phyloP scores from a whole-genome alignment of 2,113 vertebrate species.

The Hypocryptadius cinnamomeus region DNA sequence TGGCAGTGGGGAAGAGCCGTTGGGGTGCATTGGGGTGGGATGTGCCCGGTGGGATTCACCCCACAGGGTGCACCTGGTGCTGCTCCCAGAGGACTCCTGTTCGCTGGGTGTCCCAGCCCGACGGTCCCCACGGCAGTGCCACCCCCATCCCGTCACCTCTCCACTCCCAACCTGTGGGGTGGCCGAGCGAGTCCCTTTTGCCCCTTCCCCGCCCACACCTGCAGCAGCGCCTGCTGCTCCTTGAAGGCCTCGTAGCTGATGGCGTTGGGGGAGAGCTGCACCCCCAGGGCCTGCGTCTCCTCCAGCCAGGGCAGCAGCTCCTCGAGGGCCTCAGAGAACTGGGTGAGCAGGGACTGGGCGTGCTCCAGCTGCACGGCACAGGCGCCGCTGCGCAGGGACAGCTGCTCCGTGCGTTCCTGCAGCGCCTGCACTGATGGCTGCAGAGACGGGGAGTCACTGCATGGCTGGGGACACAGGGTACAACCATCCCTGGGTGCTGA shows the following conservation, averaged over 20 bases:
- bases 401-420: slow-evolving; percentile 70
- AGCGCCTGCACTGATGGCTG: slow-evolving; percentile 68
- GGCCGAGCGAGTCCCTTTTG: accelerated
- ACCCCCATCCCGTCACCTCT: neutral
- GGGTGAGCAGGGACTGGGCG: slow-evolving; percentile 76
- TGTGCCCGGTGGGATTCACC: accelerated
- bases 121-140: accelerated
- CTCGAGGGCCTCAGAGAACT: slow-evolving; percentile 73
- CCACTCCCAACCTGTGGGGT: accelerated
- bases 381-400: slow-evolving; percentile 67
- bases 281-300: slow-evolving; percentile 69
- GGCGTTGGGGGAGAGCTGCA: slow-evolving; percentile 64
- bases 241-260: slow-evolving; percentile 75
- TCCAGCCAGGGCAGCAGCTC: slow-evolving; percentile 83
- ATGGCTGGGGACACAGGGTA: accelerated
- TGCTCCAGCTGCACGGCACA: slow-evolving; percentile 77
- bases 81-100: neutral
- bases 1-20: neutral
- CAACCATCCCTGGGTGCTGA: neutral
- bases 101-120: accelerated
- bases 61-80: neutral
- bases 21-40: neutral
- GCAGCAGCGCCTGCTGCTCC: slow-evolving; percentile 84
- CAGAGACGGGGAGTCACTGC: accelerated
- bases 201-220: slow-evolving; percentile 61